A percentile compares a stretch with the other conserved stretches of the same genome.
phyloP scores from a whole-genome alignment of 2,888 invertebrate species.

The Cactoblastis cactorum region DNA sequence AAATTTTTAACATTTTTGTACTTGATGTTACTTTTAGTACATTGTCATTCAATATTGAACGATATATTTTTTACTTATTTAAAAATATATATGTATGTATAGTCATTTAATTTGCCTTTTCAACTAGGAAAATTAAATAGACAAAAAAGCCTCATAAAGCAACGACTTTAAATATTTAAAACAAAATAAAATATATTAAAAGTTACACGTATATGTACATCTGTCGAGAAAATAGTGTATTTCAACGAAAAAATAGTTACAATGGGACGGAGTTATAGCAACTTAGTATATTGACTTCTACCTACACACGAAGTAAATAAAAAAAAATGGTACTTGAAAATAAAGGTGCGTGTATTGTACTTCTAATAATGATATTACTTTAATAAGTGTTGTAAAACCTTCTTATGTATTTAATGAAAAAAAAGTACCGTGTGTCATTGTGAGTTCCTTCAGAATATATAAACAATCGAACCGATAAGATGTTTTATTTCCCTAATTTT shows the following conservation, averaged over 20 bases:
- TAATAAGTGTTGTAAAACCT: no score
- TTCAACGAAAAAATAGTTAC: constrained; percentile 39
- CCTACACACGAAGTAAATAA: constrained; percentile 38
- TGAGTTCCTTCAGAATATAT: no score
- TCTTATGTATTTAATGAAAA: background rate
- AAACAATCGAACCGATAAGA: no score
- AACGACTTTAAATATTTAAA: constrained; percentile 1
- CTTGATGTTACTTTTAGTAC: background rate
- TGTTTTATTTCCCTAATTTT: no score
- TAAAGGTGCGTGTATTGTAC: background rate
- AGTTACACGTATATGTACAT: constrained; percentile 13
- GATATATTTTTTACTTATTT: background rate
- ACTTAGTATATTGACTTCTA: constrained; percentile 31
- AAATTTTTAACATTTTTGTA: no score
- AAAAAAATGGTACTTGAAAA: background rate
- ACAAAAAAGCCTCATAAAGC: constrained; percentile 11
- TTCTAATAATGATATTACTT: background rate
- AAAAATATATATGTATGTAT: no score
- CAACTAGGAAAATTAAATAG: constrained; percentile 21
- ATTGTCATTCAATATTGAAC: background rate
- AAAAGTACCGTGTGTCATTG: no score
- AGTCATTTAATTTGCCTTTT: background rate
- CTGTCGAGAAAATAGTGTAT: constrained; percentile 18
- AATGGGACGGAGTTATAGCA: constrained; percentile 52
- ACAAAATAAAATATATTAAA: constrained; percentile 18